phyloP scores from a whole-genome alignment of 92 coral and sea anemone species.

The Nematostella vectensis region DNA sequence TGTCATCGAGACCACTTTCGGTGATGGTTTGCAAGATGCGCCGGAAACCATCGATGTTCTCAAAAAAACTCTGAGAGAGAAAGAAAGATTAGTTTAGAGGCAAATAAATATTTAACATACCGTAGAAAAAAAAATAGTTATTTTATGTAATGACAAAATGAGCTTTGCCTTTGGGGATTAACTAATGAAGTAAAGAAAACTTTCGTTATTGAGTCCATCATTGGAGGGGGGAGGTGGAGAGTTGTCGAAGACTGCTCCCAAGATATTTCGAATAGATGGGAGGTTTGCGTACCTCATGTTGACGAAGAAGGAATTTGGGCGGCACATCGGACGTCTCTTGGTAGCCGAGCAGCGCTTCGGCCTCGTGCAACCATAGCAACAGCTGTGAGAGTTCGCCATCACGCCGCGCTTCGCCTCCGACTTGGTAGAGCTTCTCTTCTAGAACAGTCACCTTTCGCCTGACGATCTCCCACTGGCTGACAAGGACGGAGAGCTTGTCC shows the following conservation, averaged over 20 bases:
- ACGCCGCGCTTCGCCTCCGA: conserved; percentile 32
- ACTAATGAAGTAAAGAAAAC: too few relatives aligned
- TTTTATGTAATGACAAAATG: too few relatives aligned
- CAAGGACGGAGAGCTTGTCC: conserved; percentile 63
- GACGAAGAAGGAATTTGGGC: conserved; percentile 60
- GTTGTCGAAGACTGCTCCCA: too few relatives aligned
- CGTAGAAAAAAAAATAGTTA: too few relatives aligned
- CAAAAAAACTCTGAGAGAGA: conserved; percentile 74
- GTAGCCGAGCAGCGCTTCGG: conserved; percentile 80
- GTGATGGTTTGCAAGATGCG: conserved; percentile 37
- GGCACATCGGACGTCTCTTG: conserved; percentile 58
- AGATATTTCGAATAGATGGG: too few relatives aligned
- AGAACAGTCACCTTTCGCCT: conserved; percentile 73
- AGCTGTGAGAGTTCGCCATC: conserved; percentile 65
- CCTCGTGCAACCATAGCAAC: conserved; percentile 91
- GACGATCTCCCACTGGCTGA: conserved; percentile 92
- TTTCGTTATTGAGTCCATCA: too few relatives aligned
- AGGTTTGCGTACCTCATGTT: conserved; percentile 82
- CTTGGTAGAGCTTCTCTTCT: conserved; percentile 77
- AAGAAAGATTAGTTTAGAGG: too few relatives aligned
- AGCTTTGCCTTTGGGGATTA: too few relatives aligned
- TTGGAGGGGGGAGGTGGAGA: too few relatives aligned
- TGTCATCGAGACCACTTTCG: conserved; percentile 57
- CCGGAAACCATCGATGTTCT: conserved; percentile 53
- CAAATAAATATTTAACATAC: neutral